Evolutionary conservation across 2,113 vertebrate genomes (phyloP).

Genomic region (Globicephala melas): DNA sequence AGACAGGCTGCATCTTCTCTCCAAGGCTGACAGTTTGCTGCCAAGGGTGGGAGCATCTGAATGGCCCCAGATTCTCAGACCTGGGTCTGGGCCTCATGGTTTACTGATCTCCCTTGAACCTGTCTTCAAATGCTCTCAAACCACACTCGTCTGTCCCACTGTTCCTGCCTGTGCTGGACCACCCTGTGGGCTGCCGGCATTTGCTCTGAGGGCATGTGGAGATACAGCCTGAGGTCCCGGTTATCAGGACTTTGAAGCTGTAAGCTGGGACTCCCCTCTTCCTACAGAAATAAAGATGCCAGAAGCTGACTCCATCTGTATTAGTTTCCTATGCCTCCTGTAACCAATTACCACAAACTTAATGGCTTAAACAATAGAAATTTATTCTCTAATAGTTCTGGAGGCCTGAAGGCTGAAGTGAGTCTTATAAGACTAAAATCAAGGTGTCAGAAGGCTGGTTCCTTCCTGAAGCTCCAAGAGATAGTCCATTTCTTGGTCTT

Average conservation of each 20-base stretch:
- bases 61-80: background rate
- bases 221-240: background rate
- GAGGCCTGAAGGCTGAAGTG: background rate
- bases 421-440: background rate
- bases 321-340: background rate
- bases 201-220: background rate
- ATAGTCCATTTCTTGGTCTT: background rate
- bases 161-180: background rate
- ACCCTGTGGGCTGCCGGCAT: rapidly evolving
- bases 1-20: background rate
- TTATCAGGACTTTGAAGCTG: too few species aligned
- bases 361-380: background rate
- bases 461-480: background rate
- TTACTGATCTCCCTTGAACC: background rate
- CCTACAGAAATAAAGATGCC: background rate
- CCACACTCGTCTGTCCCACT: rapidly evolving
- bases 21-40: background rate
- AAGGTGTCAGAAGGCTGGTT: background rate
- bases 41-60: background rate
- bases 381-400: background rate
- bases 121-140: background rate
- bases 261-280: background rate
- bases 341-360: background rate
- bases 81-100: background rate
- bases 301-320: background rate